Percentiles rank a stretch among this genome's conserved stretches.
phyloP scores from a whole-genome alignment of 2,113 vertebrate genomes.

The Phrynosoma blainvillii region DNA sequence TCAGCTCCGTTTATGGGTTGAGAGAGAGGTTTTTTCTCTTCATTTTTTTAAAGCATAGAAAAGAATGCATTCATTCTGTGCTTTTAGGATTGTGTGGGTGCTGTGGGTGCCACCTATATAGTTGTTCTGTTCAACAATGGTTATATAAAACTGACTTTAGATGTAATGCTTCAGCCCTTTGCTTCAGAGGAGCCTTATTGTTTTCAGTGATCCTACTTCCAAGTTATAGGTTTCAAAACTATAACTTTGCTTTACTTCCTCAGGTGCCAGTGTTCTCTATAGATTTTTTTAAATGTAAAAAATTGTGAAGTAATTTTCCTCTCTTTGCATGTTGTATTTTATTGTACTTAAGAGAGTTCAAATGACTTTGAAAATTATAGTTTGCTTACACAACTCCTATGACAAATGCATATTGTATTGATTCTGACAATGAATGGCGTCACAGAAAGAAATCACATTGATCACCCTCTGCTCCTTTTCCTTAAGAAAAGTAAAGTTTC shows the following conservation, averaged over 20 bases:
- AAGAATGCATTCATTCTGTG: slow-evolving; percentile 45
- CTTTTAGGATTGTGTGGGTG: slow-evolving; percentile 53
- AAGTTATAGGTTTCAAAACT: slow-evolving; percentile 14
- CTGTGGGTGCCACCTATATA: slow-evolving; percentile 40
- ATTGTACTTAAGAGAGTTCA: slow-evolving; percentile 36
- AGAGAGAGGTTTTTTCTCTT: neutral
- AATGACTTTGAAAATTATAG: slow-evolving; percentile 45
- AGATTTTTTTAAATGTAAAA: neutral
- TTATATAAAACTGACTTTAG: slow-evolving; percentile 53
- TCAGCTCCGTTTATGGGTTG: slow-evolving; percentile 17
- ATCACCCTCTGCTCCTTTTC: neutral
- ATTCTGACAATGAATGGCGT: neutral
- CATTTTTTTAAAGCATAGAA: slow-evolving; percentile 43
- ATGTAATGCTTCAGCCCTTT: slow-evolving; percentile 35
- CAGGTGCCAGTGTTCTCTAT: neutral
- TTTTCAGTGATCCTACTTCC: slow-evolving; percentile 21
- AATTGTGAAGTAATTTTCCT: neutral
- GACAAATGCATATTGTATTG: neutral
- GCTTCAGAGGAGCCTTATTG: slow-evolving; percentile 5
- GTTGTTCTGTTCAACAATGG: slow-evolving; percentile 50
- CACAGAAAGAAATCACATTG: neutral
- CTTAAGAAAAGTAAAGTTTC: neutral
- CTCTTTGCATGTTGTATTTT: slow-evolving; percentile 43
- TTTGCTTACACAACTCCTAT: slow-evolving; percentile 21
- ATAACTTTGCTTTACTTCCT: slow-evolving; percentile 1